Base-by-base conservation (phyloP, 2,888 invertebrate genomes). In the Papilio protenor region DNA sequence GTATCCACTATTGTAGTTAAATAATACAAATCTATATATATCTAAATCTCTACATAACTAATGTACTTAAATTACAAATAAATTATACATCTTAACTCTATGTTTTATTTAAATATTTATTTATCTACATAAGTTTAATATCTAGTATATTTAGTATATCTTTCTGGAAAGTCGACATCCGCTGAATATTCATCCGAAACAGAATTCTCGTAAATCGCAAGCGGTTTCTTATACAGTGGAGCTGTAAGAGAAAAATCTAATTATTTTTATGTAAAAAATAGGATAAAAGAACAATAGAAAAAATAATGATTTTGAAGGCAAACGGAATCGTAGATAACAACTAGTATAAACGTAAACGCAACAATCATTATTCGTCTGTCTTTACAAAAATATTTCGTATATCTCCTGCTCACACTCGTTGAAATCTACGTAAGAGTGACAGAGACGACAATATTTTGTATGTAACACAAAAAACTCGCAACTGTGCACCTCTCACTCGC, bases 351-450 rank as follows among this genome's bases (percentile, higher is more conserved):
- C 16, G 49, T 49, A 14, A 14, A 49, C 27, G 27, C 27, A 27
- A 27, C 27, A 27, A n/a, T 27, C 27, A 27, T 27, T 2, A 27
- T 27, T 27, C 27, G 27, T 27, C 27, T 27, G 27, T 27, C 27
- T 27, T 14, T 14, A 49, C 3, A 4, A 16, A 47, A 12, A 49
- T 16, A 49, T 49, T 4, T 14, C 14, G 16, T 49, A 14, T 16
- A 90, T 88, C 64, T 87, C 88, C 52, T 88, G 87, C 75, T 86
- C 82, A 82, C 95, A 96, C 87, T 96, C 95, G 88, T 96, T 95
- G 45, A 95, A 85, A 85, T 95, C 95, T 95, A 84, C 1, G 14
- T 61, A 6, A 49, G 47, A 57, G 12, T 27, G 64, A 57, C 69
- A 40, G 49, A 70, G 61, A 18, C 14, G 61, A 18, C 14, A 23